Evolutionary conservation across 2,797 vertebrate genomes (phyloP).

Genomic region (Propithecus deckenii): DNA sequence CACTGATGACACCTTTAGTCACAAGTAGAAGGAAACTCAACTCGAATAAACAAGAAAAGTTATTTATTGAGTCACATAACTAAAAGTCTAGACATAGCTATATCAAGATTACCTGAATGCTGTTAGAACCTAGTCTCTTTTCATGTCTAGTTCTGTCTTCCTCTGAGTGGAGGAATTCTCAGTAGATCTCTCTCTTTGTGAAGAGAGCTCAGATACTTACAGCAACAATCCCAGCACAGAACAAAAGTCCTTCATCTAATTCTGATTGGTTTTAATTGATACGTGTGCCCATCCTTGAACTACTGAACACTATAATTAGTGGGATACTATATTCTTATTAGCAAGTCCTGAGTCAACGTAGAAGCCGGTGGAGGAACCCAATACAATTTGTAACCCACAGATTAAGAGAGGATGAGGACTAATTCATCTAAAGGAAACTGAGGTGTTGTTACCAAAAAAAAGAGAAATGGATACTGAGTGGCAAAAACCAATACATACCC

Average conservation of each 20-base stretch:
- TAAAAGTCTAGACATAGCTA: background rate
- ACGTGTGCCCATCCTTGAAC: background rate
- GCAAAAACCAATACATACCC: background rate
- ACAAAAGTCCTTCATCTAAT: background rate
- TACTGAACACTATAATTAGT: background rate
- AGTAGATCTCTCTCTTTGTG: background rate
- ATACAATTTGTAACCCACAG: background rate
- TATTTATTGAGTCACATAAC: background rate
- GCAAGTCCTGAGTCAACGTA: background rate
- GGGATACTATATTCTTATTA: background rate
- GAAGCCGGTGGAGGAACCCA: background rate
- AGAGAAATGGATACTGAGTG: background rate
- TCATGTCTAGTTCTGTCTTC: background rate
- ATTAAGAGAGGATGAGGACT: background rate
- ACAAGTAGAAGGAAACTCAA: background rate
- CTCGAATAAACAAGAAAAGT: background rate
- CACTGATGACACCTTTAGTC: background rate
- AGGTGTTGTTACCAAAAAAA: background rate
- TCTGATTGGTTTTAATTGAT: background rate
- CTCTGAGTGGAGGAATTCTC: background rate
- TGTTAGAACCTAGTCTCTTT: background rate
- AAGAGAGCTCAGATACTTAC: background rate
- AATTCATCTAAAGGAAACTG: background rate
- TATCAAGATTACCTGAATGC: background rate
- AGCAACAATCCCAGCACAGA: background rate